Percentiles rank a stretch among this genome's conserved stretches.
These are phyloP conservation scores for Pollenia angustigena DNA, from an alignment of 2,888 invertebrate genomes.

Conservation along the genomic window DNA sequence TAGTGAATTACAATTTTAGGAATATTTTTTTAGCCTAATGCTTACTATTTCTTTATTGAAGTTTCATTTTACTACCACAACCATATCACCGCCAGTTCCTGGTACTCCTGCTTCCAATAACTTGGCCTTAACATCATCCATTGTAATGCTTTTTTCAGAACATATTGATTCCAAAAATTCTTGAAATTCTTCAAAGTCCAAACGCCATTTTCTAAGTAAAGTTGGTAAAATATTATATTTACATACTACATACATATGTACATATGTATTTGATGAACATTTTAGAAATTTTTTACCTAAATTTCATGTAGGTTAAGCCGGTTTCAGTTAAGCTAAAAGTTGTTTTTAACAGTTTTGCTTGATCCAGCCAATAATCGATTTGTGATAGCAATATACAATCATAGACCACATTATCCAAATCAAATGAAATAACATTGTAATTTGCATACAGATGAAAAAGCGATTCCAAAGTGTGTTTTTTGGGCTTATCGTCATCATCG, in stretches of 20 bases:
- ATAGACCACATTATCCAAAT: slow-evolving; percentile 75
- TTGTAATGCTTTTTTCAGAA: slow-evolving; percentile 69
- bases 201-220: slow-evolving; percentile 76
- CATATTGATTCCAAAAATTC: slow-evolving; percentile 75
- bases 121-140: slow-evolving; percentile 74
- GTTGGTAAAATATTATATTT: neutral
- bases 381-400: slow-evolving; percentile 77
- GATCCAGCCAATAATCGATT: slow-evolving; percentile 78
- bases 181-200: slow-evolving; percentile 77
- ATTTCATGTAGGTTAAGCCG: slow-evolving; percentile 77
- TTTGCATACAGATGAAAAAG: slow-evolving; percentile 77
- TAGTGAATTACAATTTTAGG: too few relatives aligned
- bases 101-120: slow-evolving; percentile 76
- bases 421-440: slow-evolving; percentile 74
- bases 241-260: neutral
- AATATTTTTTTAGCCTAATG: too few relatives aligned
- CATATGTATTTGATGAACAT: neutral
- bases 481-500: slow-evolving; percentile 75
- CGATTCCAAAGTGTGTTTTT: slow-evolving; percentile 77
- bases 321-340: slow-evolving; percentile 76
- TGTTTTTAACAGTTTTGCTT: slow-evolving; percentile 75
- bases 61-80: slow-evolving; percentile 72
- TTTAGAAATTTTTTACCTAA: slow-evolving; percentile 75
- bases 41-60: too few relatives aligned
- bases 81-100: slow-evolving; percentile 69